These are phyloP conservation scores for Zapornia atra DNA, from an alignment of 2,113 vertebrate species.

Conservation along the genomic window DNA sequence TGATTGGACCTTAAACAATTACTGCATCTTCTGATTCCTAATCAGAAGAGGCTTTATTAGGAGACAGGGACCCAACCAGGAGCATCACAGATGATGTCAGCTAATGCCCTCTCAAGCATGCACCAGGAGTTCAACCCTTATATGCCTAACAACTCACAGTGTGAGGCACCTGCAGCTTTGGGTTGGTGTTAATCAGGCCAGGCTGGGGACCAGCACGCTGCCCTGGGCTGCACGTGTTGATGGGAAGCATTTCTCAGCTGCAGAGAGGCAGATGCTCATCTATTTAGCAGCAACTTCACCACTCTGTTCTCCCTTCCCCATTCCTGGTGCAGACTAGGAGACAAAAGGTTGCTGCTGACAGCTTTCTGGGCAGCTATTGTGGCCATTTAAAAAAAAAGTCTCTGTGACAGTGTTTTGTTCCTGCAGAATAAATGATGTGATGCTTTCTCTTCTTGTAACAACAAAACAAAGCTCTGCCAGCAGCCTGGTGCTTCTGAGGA, in stretches of 20 bases:
- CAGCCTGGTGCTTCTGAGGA: not conserved
- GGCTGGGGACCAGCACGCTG: not conserved
- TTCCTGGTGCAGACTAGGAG: not conserved
- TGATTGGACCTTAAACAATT: not conserved
- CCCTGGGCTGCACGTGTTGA: not conserved
- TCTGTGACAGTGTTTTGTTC: not conserved
- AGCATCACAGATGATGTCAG: not conserved
- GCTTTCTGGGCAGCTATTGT: not conserved
- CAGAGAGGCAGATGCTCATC: not conserved
- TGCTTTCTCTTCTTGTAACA: not conserved
- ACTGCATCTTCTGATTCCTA: not conserved
- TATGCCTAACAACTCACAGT: not conserved
- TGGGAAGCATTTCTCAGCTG: conserved; percentile 12
- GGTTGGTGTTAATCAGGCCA: not conserved
- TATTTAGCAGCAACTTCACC: not conserved
- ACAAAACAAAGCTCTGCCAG: not conserved
- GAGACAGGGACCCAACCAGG: not conserved
- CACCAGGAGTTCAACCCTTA: not conserved
- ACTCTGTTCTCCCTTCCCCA: not conserved
- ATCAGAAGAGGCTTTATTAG: not conserved
- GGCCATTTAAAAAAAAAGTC: not conserved
- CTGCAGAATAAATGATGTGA: not conserved
- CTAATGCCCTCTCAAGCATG: not conserved
- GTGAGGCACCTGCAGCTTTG: conserved; percentile 1
- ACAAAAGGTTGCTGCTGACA: not conserved